Percentiles rank a stretch among this genome's conserved stretches.
phyloP scores from a whole-genome alignment of 35 echinoderm and acorn worm species.

The Strongylocentrotus purpuratus region DNA sequence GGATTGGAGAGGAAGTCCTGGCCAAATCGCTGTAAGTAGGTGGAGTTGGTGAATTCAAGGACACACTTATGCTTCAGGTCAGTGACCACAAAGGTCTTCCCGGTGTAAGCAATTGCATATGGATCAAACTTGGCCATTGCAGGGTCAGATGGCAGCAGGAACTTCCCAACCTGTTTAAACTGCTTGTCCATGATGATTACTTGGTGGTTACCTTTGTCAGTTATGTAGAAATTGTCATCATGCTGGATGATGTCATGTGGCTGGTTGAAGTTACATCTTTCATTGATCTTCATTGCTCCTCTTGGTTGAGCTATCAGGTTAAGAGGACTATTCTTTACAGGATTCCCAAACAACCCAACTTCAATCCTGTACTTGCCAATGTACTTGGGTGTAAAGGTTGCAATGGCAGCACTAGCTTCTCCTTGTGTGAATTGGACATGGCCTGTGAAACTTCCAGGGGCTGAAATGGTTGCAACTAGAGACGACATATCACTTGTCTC shows the following conservation, averaged over 20 bases:
- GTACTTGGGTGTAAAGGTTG: background rate
- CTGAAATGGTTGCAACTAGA: background rate
- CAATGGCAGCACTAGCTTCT: background rate
- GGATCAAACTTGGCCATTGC: slow-evolving; percentile 16
- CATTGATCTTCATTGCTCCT: background rate
- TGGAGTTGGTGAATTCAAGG: slow-evolving; percentile 54
- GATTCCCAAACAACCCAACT: background rate
- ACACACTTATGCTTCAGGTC: slow-evolving; percentile 59
- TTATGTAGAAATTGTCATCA: slow-evolving; percentile 24
- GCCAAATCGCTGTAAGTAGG: slow-evolving; percentile 43
- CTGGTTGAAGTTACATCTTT: background rate
- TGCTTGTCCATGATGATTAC: slow-evolving; percentile 37
- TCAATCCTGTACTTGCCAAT: slow-evolving; percentile 39
- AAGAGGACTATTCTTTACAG: slow-evolving; percentile 10
- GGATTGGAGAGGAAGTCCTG: slow-evolving; percentile 45
- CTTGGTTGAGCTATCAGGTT: slow-evolving; percentile 30
- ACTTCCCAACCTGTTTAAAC: slow-evolving; percentile 14
- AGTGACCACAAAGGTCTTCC: slow-evolving; percentile 62
- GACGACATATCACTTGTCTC: background rate
- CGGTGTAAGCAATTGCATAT: slow-evolving; percentile 56
- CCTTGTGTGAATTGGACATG: background rate
- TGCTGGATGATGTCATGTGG: slow-evolving; percentile 38
- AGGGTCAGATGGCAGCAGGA: background rate
- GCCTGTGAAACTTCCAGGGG: background rate
- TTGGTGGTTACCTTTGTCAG: slow-evolving; percentile 31